These are phyloP conservation scores for Morus bassanus DNA, from an alignment of 2,797 vertebrate species.

Conservation along the genomic window DNA sequence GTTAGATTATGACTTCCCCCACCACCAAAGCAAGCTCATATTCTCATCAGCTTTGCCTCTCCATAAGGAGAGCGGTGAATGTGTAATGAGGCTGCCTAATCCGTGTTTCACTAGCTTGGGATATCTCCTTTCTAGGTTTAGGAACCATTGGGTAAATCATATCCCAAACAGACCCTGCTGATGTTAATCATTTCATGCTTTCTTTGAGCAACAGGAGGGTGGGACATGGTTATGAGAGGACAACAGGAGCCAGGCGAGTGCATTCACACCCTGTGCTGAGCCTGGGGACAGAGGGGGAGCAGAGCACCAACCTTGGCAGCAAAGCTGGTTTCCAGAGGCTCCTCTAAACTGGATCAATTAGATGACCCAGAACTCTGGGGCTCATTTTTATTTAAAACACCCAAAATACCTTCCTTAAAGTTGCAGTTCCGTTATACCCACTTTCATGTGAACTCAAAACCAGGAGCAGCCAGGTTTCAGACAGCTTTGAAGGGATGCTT, in stretches of 20 bases:
- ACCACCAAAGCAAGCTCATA: not conserved
- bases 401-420: not conserved
- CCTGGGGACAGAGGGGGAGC: not conserved
- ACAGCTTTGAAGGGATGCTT: not conserved
- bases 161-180: not conserved
- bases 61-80: not conserved
- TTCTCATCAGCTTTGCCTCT: not conserved
- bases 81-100: not conserved
- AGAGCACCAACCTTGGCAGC: not conserved
- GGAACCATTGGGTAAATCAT: not conserved
- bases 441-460: not conserved
- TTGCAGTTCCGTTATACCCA: not conserved
- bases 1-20: not conserved
- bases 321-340: not conserved
- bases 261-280: not conserved
- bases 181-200: not conserved
- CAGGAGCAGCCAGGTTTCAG: not conserved
- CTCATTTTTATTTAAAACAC: not conserved
- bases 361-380: not conserved
- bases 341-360: not conserved
- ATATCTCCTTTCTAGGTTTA: not conserved
- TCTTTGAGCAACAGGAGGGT: not conserved
- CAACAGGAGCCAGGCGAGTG: accelerated
- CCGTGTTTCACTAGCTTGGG: not conserved
- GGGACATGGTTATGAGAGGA: not conserved